Base-by-base conservation (phyloP, 1,140 invertebrate species). In the Caenorhabditis brenneri region DNA sequence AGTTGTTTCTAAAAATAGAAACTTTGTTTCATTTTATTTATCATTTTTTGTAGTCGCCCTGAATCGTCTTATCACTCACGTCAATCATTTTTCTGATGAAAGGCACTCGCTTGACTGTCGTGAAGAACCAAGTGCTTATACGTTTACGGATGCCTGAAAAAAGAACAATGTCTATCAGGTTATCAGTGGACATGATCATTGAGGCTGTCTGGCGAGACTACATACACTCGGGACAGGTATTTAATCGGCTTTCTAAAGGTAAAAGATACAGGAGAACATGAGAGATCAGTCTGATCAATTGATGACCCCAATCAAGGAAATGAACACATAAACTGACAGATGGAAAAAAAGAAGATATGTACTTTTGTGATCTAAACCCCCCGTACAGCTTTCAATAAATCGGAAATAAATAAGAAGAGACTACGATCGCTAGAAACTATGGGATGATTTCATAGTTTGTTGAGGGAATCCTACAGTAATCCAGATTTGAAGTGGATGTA, bases 71-170 rank as follows among this genome's bases (percentile, higher is more conserved):
- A 65, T 42, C 65, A 39, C 65, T 74, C 10, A 92, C 90, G 5
- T 95, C 93, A 81, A 97, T 94, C 91, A 94, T 94, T 0, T 93
- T 91, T 46, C 92, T 92, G 0, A 97, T 93, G 24, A 79, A 81
- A 31, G 51, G 60, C 12, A 88, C 27, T 29, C 42, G n/a, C n/a
- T 84, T 81, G 16, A 88, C 24, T 5, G 51, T 81, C 0, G 74
- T 48, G 82, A 88, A 88, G 24, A 69, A 65, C 69, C 83, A 88
- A n/a, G 80, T 79, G 33, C 33, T 51, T 16, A 87, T 19, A 36
- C 79, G 19, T 49, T 82, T 85, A 42, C 42, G 55, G 31, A 82
- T 53, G 22, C 65, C 65, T 74, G 65, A 12, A 74, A 74, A 55
- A 9, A 10, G 65, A 74, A 74, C n/a, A 74, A 46, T 19, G 22